Base-by-base conservation (phyloP, 2,797 vertebrate genomes). In the Potorous gilbertii region DNA sequence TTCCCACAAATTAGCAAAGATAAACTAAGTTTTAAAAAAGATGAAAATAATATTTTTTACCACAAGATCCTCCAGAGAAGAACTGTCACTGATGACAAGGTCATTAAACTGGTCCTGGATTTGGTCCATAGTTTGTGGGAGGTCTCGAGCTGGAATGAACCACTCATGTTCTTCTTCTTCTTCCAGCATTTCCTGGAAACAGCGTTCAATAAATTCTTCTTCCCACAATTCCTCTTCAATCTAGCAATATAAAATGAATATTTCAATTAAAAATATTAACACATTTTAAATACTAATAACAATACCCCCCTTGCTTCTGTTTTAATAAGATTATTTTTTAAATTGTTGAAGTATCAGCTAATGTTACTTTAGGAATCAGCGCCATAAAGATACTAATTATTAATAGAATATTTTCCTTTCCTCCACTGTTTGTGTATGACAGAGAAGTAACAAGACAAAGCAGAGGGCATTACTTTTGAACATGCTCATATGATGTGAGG, bases 121-220 rank as follows among this genome's bases (percentile, higher is more conserved):
- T 98, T 99, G 99, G 98, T 98, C 98, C 98, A 99, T 98, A 34
- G 98, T 98, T 98, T 99, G 99, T 89, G 99, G 99, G 96, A 99
- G 99, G 98, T 99, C 99, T 98, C 99, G 99, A 97, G 99, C 99
- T n/a, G 99, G 99, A 98, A 99, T 99, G 98, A 99, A 99, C 99
- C 99, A 99, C 89, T 99, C 99, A 0, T 99, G 98, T 96, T 99
- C 99, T 98, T 99, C 99, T 96, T 99, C 99, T 56, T 99, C 99
- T 97, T 99, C 99, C 98, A 99, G 97, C 99, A 99, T 99, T 99
- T 99, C 99, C 98, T 99, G 99, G 98, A 99, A 99, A 97, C 99
- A 99, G 55, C 98, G 98, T 98, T 99, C 99, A 10, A 99, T 99
- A 96, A 99, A 99, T 97, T 99, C 99, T 98, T 99, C 99, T 98